These are phyloP conservation scores for Acromyrmex heyeri DNA, from an alignment of 1,140 invertebrate genomes.

Conservation along the genomic window DNA sequence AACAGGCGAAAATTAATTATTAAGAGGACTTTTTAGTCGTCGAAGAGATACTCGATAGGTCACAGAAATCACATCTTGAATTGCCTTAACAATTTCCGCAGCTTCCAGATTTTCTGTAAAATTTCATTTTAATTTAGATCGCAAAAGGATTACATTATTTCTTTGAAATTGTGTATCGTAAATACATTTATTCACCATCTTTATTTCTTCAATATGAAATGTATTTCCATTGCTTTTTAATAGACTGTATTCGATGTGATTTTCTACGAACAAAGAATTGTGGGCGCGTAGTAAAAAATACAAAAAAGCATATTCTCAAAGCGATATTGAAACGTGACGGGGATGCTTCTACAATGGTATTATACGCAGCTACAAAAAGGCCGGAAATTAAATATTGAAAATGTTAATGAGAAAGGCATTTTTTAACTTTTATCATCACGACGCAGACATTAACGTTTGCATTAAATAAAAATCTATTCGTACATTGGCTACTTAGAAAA, in stretches of 20 bases:
- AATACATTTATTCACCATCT: slow-evolving; percentile 17
- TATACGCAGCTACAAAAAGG: slow-evolving; percentile 4
- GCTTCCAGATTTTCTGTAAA: not conserved
- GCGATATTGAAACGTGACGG: slow-evolving; percentile 18
- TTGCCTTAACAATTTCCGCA: not conserved
- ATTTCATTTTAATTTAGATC: not conserved
- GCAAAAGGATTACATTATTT: not conserved
- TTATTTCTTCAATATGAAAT: not conserved
- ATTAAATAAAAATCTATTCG: slow-evolving; percentile 7
- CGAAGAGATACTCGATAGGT: not conserved
- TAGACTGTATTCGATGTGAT: slow-evolving; percentile 24
- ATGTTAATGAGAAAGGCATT: slow-evolving; percentile 27
- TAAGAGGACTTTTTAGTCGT: not conserved
- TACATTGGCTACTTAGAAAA: not conserved
- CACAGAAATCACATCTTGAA: not conserved
- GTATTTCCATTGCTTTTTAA: slow-evolving; percentile 16
- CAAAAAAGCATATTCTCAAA: slow-evolving; percentile 29
- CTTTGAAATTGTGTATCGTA: not conserved
- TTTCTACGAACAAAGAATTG: slow-evolving; percentile 9
- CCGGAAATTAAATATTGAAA: slow-evolving; percentile 54
- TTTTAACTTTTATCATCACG: not conserved
- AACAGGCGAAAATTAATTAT: slow-evolving; percentile 1
- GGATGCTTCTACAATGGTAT: not conserved
- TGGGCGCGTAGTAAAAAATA: slow-evolving; percentile 10
- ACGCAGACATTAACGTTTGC: not conserved